Percentiles rank a stretch among this genome's conserved stretches.
Conservation (phyloP, 2,113 vertebrate species). For the Phainopepla nitens region DNA sequence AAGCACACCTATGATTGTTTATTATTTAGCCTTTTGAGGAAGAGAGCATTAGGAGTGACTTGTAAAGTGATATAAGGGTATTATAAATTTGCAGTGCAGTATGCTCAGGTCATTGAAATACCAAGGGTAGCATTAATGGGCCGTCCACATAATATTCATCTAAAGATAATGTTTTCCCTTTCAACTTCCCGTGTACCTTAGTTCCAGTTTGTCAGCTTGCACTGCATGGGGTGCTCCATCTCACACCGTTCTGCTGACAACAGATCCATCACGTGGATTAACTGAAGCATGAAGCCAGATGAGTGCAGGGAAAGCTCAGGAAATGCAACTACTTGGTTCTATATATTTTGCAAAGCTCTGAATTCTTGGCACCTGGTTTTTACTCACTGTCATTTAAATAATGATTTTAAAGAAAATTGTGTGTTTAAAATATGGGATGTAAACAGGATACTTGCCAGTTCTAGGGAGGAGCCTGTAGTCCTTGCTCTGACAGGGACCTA, state of each 20-base stretch:
- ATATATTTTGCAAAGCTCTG: neutral
- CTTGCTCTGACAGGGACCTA: neutral
- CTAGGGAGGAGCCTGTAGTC: neutral
- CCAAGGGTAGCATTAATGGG: neutral
- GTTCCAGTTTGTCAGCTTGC: neutral
- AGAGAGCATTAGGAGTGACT: neutral
- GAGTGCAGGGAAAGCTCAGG: neutral
- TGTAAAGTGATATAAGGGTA: neutral
- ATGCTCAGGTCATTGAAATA: neutral
- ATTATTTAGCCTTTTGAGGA: neutral
- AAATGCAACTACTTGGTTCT: neutral
- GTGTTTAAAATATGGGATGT: neutral
- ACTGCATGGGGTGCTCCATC: neutral
- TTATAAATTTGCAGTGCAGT: neutral
- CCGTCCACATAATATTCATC: neutral
- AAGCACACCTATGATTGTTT: neutral
- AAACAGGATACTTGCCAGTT: neutral
- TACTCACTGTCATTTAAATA: neutral
- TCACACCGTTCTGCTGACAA: neutral
- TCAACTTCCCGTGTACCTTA: neutral
- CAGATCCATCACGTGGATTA: neutral
- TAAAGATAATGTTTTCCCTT: neutral
- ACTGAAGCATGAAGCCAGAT: neutral
- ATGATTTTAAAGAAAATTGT: neutral
- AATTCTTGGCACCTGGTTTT: neutral